Evolutionary conservation across 2,888 invertebrate genomes (phyloP), one percentile per base, ranked within the genome.

Genomic region (Drosophila acutilabella): DNA sequence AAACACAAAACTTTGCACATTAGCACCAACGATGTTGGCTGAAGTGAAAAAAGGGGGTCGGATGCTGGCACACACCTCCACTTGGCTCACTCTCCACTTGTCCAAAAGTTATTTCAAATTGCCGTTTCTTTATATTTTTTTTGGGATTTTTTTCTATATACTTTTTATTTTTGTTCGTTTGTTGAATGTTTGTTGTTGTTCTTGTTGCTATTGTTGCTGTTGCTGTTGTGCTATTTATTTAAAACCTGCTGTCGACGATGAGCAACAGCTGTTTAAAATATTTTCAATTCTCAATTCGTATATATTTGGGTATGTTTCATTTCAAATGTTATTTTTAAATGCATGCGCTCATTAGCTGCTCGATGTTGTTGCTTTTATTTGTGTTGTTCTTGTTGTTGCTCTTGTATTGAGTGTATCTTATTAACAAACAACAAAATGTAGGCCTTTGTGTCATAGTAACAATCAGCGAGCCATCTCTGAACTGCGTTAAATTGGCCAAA

Each of bases 261-360:
- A 83, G 88, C 86, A 88, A 86, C 85, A 86, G 85, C 85, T 86
- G 85, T 88, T 86, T 85, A 69, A 80, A 81, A 83, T 85, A 86
- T 78, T 81, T 88, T 78, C 75, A 80, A 80, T 80, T 61, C 78
- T 73, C 80, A 86, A 80, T 87, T 88, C 77, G 85, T 75, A 50
- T 85, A 82, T 82, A 85, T 85, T 85, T 85, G 81, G 85, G 81
- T 66, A 85, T 85, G 88, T 83, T 88, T 87, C 81, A 84, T 81
- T 88, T 77, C 62, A 69, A 64, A 80, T 83, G 73, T 88, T 88
- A 86, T 86, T 88, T 86, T 74, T 88, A 86, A 86, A 78, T 74
- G 78, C 71, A 81, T 88, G 86, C 80, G 84, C 84, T 86, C 86
- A 88, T 86, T 88, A 88, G 86, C 83, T 56, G 74, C 66, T 40